These are phyloP conservation scores for Halisarca cf. caerulea DNA, from an alignment of 37 sponge, comb jelly and placozoan species.

Conservation along the genomic window DNA sequence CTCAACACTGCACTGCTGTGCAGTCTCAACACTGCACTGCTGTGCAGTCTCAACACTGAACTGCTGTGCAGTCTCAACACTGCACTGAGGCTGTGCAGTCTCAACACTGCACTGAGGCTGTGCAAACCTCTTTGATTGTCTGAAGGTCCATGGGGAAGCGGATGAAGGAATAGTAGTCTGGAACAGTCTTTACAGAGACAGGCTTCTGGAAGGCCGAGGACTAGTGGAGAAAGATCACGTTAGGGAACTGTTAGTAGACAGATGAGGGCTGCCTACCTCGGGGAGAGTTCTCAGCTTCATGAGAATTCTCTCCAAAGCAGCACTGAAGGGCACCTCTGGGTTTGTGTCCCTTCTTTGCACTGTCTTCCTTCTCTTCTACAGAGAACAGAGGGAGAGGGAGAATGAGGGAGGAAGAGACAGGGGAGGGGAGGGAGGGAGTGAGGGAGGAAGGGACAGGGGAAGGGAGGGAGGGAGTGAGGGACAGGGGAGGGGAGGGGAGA, in stretches of 20 bases:
- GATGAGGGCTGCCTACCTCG: constrained; percentile 37
- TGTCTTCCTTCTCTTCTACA: constrained; percentile 52
- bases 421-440: no score
- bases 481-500: no score
- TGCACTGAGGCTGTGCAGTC: no score
- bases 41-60: no score
- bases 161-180: constrained; percentile 93
- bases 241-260: neutral
- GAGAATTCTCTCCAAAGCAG: constrained; percentile 65
- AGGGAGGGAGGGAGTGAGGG: no score
- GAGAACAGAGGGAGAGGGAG: neutral
- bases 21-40: neutral
- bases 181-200: constrained; percentile 82
- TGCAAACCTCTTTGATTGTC: constrained; percentile 86
- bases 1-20: neutral
- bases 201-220: constrained; percentile 85
- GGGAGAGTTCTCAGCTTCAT: constrained; percentile 61
- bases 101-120: neutral
- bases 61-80: neutral
- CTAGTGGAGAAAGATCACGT: constrained; percentile 35
- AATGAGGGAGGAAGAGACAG: no score
- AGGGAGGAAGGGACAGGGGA: no score
- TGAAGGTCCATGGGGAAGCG: constrained; percentile 98
- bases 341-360: constrained; percentile 65
- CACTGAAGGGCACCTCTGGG: constrained; percentile 79